phyloP scores from a whole-genome alignment of 2,888 invertebrate genomes.

The Cataglyphis cursor region DNA sequence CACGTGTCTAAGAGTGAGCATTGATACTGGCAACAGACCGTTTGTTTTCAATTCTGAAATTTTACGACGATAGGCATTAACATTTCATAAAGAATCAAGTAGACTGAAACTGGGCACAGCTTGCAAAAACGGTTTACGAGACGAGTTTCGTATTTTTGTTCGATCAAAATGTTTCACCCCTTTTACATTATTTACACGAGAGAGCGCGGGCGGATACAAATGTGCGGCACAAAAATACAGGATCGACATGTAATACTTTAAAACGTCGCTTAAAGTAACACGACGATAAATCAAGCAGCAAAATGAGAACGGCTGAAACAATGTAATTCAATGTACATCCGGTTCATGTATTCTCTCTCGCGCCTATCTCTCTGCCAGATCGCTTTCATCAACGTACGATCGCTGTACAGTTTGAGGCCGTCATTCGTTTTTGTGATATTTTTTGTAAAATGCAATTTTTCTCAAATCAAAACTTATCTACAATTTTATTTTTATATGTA shows the following conservation, averaged over 20 bases:
- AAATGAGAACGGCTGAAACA: constrained; percentile 65
- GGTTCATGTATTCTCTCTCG: constrained; percentile 47
- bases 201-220: constrained; percentile 12
- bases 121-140: constrained; percentile 63
- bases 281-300: constrained; percentile 64
- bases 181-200: constrained; percentile 64
- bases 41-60: constrained; percentile 59
- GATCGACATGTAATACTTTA: constrained; percentile 63
- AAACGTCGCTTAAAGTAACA: constrained; percentile 60
- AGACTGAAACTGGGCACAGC: constrained; percentile 38
- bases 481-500: constrained; percentile 9
- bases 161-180: constrained; percentile 55
- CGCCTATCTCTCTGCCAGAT: constrained; percentile 58
- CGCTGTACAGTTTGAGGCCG: constrained; percentile 64
- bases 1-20: constrained; percentile 5
- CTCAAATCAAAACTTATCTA: constrained; percentile 60
- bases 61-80: constrained; percentile 58
- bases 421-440: constrained; percentile 52
- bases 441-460: constrained; percentile 62
- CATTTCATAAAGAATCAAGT: constrained; percentile 66
- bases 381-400: constrained; percentile 61
- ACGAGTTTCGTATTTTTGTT: constrained; percentile 44
- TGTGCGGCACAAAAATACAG: constrained; percentile 49
- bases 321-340: constrained; percentile 65
- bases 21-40: constrained; percentile 45